Evolutionary conservation across 2,888 invertebrate species (phyloP).

Genomic region (Ernsta delagoae): DNA sequence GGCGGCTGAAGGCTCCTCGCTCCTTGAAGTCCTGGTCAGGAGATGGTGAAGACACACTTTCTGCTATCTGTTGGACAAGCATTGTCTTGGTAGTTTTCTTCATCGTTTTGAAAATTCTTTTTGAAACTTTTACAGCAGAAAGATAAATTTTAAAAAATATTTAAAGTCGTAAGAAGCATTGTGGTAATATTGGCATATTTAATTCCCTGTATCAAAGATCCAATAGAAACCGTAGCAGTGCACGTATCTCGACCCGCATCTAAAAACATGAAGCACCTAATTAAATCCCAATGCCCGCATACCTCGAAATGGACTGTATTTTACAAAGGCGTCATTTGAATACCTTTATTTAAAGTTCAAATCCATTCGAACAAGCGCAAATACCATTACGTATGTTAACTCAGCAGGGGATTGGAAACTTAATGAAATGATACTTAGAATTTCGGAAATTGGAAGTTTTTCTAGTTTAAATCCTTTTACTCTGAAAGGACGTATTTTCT

Average conservation of each 20-base stretch:
- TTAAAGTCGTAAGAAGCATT: too few relatives aligned
- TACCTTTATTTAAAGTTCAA: slow-evolving; percentile 19
- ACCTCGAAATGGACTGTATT: not conserved
- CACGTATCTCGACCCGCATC: not conserved
- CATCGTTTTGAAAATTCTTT: too few relatives aligned
- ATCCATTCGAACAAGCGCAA: slow-evolving; percentile 17
- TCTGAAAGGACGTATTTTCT: slow-evolving; percentile 17
- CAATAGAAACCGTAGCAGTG: not conserved
- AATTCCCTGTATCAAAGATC: not conserved
- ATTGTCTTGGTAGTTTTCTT: too few relatives aligned
- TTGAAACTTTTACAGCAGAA: too few relatives aligned
- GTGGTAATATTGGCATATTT: too few relatives aligned
- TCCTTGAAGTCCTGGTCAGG: slow-evolving; percentile 74
- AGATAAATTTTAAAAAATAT: too few relatives aligned
- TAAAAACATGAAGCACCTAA: not conserved
- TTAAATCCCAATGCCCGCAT: not conserved
- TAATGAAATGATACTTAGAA: slow-evolving; percentile 17
- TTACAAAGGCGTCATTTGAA: slow-evolving; percentile 7
- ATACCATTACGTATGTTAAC: slow-evolving; percentile 13
- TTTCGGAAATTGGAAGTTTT: slow-evolving; percentile 15
- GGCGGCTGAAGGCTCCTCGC: slow-evolving; percentile 70
- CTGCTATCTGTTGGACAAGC: slow-evolving; percentile 64
- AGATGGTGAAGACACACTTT: slow-evolving; percentile 63
- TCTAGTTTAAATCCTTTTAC: slow-evolving; percentile 22
- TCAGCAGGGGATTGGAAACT: not conserved